Base-by-base conservation (phyloP, 2,113 vertebrate species). In the Clarias magur region DNA sequence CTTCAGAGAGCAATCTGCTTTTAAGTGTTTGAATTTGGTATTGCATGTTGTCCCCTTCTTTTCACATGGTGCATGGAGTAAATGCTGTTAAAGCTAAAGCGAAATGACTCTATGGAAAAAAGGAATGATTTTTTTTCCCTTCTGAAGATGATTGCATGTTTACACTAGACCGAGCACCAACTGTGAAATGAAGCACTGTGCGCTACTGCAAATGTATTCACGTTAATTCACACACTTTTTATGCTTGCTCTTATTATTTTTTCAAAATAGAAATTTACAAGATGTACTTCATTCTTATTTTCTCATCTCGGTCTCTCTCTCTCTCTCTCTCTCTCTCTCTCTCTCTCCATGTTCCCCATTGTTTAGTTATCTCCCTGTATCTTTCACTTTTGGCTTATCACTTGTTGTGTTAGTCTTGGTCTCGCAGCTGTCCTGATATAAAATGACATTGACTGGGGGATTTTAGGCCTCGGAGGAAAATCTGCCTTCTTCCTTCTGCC, bases 91-190 rank as follows among this genome's bases (percentile, higher is more conserved):
- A 80, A 59, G 13, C 25, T n/a, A 10, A 65, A 62, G 23, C 38
- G 12, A 48, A 76, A 78, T 15, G 65, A 15, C 7, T 23, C 12
- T 90, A 2, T 53, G 81, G 21, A 17, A 75, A 56, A 93, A 90
- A 83, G 42, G 89, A 82, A 89, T 92, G 91, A 92, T 92, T 91
- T 90, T 91, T 94, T 92, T 89, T 86, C 90, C 83, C 23, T 85
- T 91, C 76, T 38, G 53, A 48, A 48, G 48, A 48, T 48, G 48
- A 48, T 86, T 87, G 91, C 87, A 87, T 91, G 89, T 92, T 90
- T 89, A 91, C 65, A 91, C 88, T 92, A 92, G 92, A 93, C 91
- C 42, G 88, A 92, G 91, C 93, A 90, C 82, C 3, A 85, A 82
- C 62, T 30, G 62, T 80, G 65, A 88, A 91, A 89, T 92, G 91